A percentile compares a stretch with the other conserved stretches of the same genome.
Evolutionary conservation across 2,113 vertebrate genomes (phyloP).

Genomic region (Ptychochromis oligacanthus): DNA sequence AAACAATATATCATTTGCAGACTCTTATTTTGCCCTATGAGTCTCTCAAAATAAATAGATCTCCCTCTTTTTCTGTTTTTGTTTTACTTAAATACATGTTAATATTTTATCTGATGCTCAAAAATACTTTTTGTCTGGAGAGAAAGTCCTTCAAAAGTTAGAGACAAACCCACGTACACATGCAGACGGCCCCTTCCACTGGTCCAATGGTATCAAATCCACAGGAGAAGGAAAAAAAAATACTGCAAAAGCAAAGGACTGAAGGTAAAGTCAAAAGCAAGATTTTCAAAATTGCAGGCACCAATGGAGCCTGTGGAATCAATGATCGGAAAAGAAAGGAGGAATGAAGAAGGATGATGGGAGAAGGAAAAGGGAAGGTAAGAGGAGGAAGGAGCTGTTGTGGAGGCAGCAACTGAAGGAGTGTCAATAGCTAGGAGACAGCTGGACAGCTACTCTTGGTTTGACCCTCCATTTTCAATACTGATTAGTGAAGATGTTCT

Average conservation of each 20-base stretch:
- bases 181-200: constrained; percentile 62
- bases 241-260: constrained; percentile 31
- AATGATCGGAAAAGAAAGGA: constrained; percentile 47
- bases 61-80: constrained; percentile 67
- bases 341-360: constrained; percentile 55
- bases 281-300: constrained; percentile 65
- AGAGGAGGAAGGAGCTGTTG: constrained; percentile 46
- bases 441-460: constrained; percentile 43
- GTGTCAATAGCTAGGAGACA: constrained; percentile 65
- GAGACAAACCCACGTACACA: constrained; percentile 63
- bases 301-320: constrained; percentile 74
- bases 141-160: constrained; percentile 71
- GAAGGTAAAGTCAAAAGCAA: constrained; percentile 31
- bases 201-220: constrained; percentile 51
- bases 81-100: constrained; percentile 78
- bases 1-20: constrained; percentile 76
- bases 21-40: constrained; percentile 67
- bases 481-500: constrained; percentile 54
- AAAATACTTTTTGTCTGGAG: constrained; percentile 73
- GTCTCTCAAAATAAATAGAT: constrained; percentile 81
- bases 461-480: constrained; percentile 59
- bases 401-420: constrained; percentile 56
- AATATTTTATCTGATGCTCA: constrained; percentile 77
- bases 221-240: constrained; percentile 47
- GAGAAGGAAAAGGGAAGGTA: constrained; percentile 27